Base-by-base conservation (phyloP, 2,113 vertebrate species). In the Mirza zaza region DNA sequence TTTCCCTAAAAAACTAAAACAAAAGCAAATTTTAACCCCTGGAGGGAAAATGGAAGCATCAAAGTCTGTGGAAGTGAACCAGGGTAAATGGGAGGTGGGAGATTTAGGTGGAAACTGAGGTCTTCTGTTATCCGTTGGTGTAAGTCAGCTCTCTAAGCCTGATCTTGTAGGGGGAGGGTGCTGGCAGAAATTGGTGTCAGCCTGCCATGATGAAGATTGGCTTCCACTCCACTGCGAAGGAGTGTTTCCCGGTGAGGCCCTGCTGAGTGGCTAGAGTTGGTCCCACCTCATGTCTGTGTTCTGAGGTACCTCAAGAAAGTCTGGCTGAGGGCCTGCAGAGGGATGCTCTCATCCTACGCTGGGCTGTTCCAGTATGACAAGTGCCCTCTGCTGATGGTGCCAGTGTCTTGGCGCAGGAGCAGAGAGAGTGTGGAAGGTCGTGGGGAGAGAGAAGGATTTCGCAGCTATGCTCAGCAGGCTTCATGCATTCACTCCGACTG, bases 291-390 rank as follows among this genome's bases (percentile, higher is more conserved):
- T 42, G 27, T 82, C 50, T 34, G 48, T 83, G 18, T 80, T 75
- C 75, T 34, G 71, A 88, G 65, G 50, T 83, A 88, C 55, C 67
- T 84, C 82, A 79, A 80, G 52, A 79, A 90, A 80, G 87, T 48
- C 36, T 83, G 75, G 27, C 32, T 75, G n/a, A 81, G 82, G 61
- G 55, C 82, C 70, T 12, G 39, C 81, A 79, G 39, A 84, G 76
- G 27, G 39, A 55, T 29, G 59, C n/a, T 48, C 9, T 45, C 36
- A 13, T 14, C 23, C n/a, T 52, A 59, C 29, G 10, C 42, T 25
- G 36, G 50, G 52, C 55, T 13, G 0, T 4, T 29, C n/a, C 29
- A 48, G 8, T 29, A 17, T 45, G 34, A n/a, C 42, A 20, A 11
- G 18, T 79, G 45, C 9, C 15, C 21, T 75, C 21, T 27, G 25